These are phyloP conservation scores for Luehdorfia chinensis DNA, from an alignment of 1,140 invertebrate genomes.

Conservation along the genomic window DNA sequence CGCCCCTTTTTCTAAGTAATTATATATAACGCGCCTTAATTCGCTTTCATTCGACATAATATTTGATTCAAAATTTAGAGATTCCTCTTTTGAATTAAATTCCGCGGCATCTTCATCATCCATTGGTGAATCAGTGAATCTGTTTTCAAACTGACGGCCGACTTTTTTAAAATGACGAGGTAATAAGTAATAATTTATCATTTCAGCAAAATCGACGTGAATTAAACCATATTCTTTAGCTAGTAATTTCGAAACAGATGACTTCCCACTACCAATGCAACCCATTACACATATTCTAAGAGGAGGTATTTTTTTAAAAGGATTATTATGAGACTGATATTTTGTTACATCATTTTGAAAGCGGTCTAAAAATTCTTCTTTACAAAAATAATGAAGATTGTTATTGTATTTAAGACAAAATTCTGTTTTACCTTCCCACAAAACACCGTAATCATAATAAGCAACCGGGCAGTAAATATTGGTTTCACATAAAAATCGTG, in stretches of 20 bases:
- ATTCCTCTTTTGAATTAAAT: slow-evolving; percentile 50
- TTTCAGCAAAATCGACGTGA: slow-evolving; percentile 68
- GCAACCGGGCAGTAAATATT: slow-evolving; percentile 77
- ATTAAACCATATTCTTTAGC: slow-evolving; percentile 75
- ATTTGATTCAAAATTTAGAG: slow-evolving; percentile 35
- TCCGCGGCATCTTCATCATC: slow-evolving; percentile 48
- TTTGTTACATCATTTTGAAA: slow-evolving; percentile 66
- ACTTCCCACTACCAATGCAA: slow-evolving; percentile 73
- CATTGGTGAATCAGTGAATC: slow-evolving; percentile 39
- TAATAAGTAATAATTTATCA: slow-evolving; percentile 49
- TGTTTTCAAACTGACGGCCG: slow-evolving; percentile 54
- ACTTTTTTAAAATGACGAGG: slow-evolving; percentile 63
- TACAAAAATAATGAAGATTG: slow-evolving; percentile 73
- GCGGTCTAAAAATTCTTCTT: slow-evolving; percentile 54
- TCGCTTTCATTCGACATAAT: slow-evolving; percentile 53
- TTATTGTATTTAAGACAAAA: slow-evolving; percentile 71
- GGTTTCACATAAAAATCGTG: slow-evolving; percentile 75
- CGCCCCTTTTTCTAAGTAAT: slow-evolving; percentile 67
- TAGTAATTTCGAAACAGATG: slow-evolving; percentile 64
- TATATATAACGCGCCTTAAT: slow-evolving; percentile 45
- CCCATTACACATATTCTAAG: slow-evolving; percentile 78
- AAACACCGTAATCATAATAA: slow-evolving; percentile 65
- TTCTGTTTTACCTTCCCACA: slow-evolving; percentile 78
- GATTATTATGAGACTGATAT: slow-evolving; percentile 60
- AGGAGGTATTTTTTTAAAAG: slow-evolving; percentile 61